A percentile compares a stretch with the other conserved stretches of the same genome.
These are phyloP conservation scores for Trichogramma dendrolimi DNA, from an alignment of 2,888 invertebrate genomes.

Conservation along the genomic window DNA sequence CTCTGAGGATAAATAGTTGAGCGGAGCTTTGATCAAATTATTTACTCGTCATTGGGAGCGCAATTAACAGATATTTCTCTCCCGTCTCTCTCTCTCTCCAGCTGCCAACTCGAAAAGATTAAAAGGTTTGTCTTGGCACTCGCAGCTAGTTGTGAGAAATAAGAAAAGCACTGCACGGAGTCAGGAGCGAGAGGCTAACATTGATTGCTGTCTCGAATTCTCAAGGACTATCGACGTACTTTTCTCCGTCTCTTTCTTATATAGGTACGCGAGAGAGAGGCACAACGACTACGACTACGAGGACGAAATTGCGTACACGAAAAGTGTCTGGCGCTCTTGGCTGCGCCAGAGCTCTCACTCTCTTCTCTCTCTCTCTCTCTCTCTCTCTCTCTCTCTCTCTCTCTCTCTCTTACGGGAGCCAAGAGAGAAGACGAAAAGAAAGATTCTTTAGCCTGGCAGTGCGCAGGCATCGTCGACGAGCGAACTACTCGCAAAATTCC, in stretches of 20 bases:
- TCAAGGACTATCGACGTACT: slow-evolving; percentile 15
- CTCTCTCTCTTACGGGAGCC: no score
- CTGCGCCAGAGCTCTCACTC: neutral
- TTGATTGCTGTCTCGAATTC: slow-evolving; percentile 19
- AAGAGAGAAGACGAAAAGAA: no score
- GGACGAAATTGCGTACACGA: slow-evolving; percentile 5
- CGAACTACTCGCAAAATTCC: no score
- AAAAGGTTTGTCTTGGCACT: slow-evolving; percentile 5
- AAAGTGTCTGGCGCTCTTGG: neutral
- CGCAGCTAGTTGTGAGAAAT: neutral
- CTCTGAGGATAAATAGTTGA: no score
- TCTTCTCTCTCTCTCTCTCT: neutral
- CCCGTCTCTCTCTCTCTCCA: no score
- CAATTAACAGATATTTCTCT: no score
- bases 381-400: neutral
- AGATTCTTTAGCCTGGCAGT: no score
- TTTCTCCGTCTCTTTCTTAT: neutral
- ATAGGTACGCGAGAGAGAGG: no score
- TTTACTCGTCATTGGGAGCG: no score
- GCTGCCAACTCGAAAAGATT: slow-evolving; percentile 7
- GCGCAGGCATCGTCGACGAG: no score
- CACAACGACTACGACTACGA: no score
- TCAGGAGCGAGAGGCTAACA: neutral
- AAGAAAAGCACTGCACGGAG: neutral
- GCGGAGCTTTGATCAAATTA: no score